These are phyloP conservation scores for Rhynchopsitta pachyrhyncha DNA, from an alignment of 2,113 vertebrate genomes.

Conservation along the genomic window DNA sequence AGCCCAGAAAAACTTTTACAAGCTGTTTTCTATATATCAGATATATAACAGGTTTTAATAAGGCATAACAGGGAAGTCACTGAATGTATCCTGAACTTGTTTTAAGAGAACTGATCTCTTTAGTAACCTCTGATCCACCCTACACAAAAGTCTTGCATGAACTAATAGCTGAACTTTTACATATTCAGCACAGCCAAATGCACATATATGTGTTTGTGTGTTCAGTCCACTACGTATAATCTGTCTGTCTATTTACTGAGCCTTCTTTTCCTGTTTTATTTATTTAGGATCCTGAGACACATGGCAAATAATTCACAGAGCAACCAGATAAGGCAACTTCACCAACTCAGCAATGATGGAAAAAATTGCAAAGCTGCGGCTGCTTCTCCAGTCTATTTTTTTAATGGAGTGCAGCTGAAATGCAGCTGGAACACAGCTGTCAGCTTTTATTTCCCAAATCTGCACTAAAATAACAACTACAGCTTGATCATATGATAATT, in stretches of 20 bases:
- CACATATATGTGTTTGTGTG: background rate
- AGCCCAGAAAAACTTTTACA: background rate
- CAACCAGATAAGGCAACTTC: slow-evolving; percentile 24
- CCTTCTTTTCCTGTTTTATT: slow-evolving; percentile 46
- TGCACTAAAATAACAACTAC: slow-evolving; percentile 62
- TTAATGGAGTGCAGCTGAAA: slow-evolving; percentile 60
- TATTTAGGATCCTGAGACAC: slow-evolving; percentile 26
- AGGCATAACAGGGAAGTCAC: background rate
- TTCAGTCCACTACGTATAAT: background rate
- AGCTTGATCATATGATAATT: slow-evolving; percentile 66
- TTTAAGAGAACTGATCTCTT: background rate
- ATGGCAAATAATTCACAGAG: slow-evolving; percentile 18
- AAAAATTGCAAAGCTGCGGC: slow-evolving; percentile 26
- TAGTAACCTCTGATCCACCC: background rate
- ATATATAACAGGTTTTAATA: background rate
- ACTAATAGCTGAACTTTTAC: background rate
- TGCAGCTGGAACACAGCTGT: slow-evolving; percentile 72
- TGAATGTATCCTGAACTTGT: background rate
- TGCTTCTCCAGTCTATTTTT: slow-evolving; percentile 2
- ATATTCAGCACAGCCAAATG: background rate
- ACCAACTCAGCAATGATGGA: background rate
- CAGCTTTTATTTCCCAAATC: slow-evolving; percentile 65
- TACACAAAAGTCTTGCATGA: background rate
- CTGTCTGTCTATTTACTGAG: background rate
- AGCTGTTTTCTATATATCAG: background rate